Evolutionary conservation across 2,888 invertebrate species (phyloP), one percentile per base, ranked within the genome.

Genomic region (Boloria selene): DNA sequence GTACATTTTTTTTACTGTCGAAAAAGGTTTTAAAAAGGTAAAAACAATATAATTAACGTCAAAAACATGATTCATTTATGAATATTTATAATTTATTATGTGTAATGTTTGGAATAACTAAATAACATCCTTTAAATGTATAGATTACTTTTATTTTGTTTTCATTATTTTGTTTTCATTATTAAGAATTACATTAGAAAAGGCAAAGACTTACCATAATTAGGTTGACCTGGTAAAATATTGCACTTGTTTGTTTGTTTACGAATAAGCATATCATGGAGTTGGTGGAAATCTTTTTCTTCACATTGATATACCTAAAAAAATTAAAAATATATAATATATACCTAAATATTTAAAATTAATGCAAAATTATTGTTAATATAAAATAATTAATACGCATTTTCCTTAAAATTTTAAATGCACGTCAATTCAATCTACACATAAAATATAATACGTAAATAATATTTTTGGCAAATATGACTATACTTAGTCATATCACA

Each of bases 261-360:
- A 74, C 96, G 94, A 73, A 98, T 97, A 22, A 98, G 93, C 80
- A 96, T 95, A 80, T 98, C 98, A 83, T 98, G 98, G 65, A 98
- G 87, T 79, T 97, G 96, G 80, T 97, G 95, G 76, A 97, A 98
- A 81, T 98, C 98, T 84, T 97, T 97, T 82, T 98, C 97, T 83
- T 97, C 97, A 60, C 96, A 95, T 90, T 96, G 96, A 78, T 95
- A 96, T 1, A 97, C 95, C 94, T 96, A 84, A 16, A 84, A 86
- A 49, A 26, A 58, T 17, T 13, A 17, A 38, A 16, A 42, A 16
- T 31, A 38, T 53, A 54, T 17, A 17, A 38, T 53, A 54, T 17
- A 17, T 17, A 54, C 4, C 4, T 17, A 16, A 38, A 10, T 38
- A 10, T 38, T 38, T 38, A 7, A 38, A 38, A 10, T 38, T 38